Base-by-base conservation (phyloP, 2,888 invertebrate species). In the Tholera decimalis region DNA sequence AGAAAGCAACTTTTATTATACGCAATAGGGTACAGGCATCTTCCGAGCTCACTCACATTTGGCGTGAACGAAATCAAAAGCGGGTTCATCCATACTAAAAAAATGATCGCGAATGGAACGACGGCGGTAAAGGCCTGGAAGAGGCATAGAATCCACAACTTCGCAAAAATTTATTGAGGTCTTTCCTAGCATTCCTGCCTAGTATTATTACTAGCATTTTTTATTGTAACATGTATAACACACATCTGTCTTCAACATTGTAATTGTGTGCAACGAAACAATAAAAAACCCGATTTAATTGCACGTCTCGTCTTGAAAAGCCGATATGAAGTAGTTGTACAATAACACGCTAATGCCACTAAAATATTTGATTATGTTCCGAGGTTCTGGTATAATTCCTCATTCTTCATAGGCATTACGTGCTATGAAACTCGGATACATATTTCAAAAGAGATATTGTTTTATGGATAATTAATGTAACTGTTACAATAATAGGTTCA, bases 281-380 rank as follows among this genome's bases (percentile, higher is more conserved):
- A 61, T 59, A 70, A 70, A 74, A 51, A 72, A 46, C 56, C 0
- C 28, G 13, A 53, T 39, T 39, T 75, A 75, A 58, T 35, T 49
- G 22, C 76, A 47, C 37, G 71, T 76, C 75, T 79, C 56, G 57
- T 46, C 57, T 76, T 55, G 39, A 57, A 75, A 63, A 33, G 43
- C 47, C 49, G 39, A 56, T 58, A 62, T 64, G 22, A 77, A 66
- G 66, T 60, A 39, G 63, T 70, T 66, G 72, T 77, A 53, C 28
- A 79, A 57, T 60, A 79, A 50, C 79, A 79, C 79, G 79, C 67
- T 47, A 73, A 80, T 62, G 46, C 62, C 53, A 67, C 67, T 72
- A 41, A 80, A 77, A 54, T 72, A 74, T 75, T 74, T 75, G 62
- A 74, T 73, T 67, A 56, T 58, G 55, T 61, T 62, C 75, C 69